These are phyloP conservation scores for Cataglyphis hispanica DNA, from an alignment of 1,140 invertebrate genomes.

Conservation along the genomic window DNA sequence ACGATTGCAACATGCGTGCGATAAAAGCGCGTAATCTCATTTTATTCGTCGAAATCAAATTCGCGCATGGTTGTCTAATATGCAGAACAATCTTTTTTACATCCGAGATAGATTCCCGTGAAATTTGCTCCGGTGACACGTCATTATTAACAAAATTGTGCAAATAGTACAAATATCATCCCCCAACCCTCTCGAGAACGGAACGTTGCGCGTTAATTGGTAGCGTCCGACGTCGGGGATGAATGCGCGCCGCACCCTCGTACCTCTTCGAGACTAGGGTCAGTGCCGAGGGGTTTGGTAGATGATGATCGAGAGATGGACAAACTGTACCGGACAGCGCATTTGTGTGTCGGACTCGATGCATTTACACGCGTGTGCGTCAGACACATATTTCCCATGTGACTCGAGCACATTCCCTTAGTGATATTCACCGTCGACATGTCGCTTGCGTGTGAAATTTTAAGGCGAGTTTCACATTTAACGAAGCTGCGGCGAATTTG, in stretches of 20 bases:
- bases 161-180: slow-evolving; percentile 58
- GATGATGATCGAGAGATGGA: slow-evolving; percentile 71
- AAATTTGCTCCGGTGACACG: neutral
- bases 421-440: slow-evolving; percentile 47
- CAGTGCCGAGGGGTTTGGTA: slow-evolving; percentile 38
- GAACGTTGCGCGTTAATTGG: slow-evolving; percentile 53
- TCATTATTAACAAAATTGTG: slow-evolving; percentile 59
- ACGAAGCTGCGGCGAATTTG: neutral
- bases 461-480: slow-evolving; percentile 22
- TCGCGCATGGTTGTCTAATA: neutral
- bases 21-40: neutral
- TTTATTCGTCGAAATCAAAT: neutral
- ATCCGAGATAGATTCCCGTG: slow-evolving; percentile 4
- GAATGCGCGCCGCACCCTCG: slow-evolving; percentile 34
- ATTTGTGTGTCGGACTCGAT: slow-evolving; percentile 34
- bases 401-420: slow-evolving; percentile 60
- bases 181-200: slow-evolving; percentile 20
- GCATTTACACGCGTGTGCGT: slow-evolving; percentile 47
- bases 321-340: slow-evolving; percentile 60
- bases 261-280: slow-evolving; percentile 25
- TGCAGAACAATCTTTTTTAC: neutral
- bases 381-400: slow-evolving; percentile 70
- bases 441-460: slow-evolving; percentile 45
- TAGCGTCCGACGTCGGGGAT: slow-evolving; percentile 48
- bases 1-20: neutral